phyloP scores from a whole-genome alignment of 2,113 vertebrate genomes.

The Rhinolophus sinicus region DNA sequence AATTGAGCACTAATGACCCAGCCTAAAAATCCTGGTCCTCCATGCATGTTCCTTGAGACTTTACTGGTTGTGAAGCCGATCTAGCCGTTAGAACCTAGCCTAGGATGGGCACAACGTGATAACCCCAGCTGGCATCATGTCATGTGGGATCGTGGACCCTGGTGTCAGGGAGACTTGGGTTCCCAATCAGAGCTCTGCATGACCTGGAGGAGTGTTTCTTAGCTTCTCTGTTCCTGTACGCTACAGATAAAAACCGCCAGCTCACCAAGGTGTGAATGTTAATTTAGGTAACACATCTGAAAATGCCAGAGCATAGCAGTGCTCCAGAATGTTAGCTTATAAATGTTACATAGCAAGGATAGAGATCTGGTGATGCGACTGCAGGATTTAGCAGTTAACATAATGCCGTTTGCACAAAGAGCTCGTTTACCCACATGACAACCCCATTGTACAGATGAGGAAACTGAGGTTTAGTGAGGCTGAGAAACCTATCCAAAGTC shows the following conservation, averaged over 20 bases:
- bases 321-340: background rate
- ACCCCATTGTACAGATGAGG: background rate
- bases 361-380: background rate
- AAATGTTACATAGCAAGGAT: background rate
- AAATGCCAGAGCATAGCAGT: background rate
- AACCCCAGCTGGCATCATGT: background rate
- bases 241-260: background rate
- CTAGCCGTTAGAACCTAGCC: background rate
- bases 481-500: background rate
- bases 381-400: background rate
- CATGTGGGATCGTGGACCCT: background rate
- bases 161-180: too few relatives aligned
- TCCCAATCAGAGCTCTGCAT: background rate
- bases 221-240: background rate
- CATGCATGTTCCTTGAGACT: background rate
- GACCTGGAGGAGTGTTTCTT: too few relatives aligned
- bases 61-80: background rate
- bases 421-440: background rate
- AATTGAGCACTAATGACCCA: background rate
- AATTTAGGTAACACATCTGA: background rate
- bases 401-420: background rate
- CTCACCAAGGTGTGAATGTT: background rate
- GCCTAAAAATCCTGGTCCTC: background rate
- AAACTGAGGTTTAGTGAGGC: background rate
- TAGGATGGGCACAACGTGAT: fast-evolving